Evolutionary conservation across 2,113 vertebrate species (phyloP).

Genomic region (Sylvietta virens): DNA sequence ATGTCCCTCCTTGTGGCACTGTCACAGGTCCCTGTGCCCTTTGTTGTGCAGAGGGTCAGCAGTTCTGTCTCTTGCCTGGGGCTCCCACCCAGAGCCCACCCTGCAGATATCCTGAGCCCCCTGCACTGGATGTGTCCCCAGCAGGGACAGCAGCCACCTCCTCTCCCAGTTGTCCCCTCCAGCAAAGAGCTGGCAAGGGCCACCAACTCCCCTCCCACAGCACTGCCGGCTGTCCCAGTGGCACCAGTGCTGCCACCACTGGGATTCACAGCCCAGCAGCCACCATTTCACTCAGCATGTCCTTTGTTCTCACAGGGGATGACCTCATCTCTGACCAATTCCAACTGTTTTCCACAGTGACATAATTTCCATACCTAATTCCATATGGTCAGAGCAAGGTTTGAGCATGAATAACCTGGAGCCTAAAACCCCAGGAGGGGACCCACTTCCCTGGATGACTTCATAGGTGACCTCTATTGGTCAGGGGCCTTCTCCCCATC

Average conservation of each 20-base stretch:
- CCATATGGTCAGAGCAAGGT: background rate
- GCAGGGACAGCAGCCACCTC: background rate
- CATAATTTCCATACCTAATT: background rate
- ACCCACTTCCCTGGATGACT: background rate
- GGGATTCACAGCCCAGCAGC: background rate
- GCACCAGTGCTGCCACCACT: background rate
- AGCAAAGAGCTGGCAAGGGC: fast-evolving
- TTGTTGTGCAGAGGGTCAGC: background rate
- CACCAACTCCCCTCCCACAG: background rate
- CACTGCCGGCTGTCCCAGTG: background rate
- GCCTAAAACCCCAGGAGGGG: background rate
- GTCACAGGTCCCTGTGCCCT: background rate
- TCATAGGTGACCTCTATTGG: background rate
- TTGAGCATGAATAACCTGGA: background rate
- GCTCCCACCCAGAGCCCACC: background rate
- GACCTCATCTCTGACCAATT: background rate
- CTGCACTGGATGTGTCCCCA: background rate
- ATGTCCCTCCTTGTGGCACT: background rate
- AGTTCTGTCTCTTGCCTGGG: background rate
- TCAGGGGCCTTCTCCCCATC: background rate
- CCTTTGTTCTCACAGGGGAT: background rate
- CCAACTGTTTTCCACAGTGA: background rate
- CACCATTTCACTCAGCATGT: background rate
- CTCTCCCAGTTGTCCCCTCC: background rate
- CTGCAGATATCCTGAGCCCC: background rate